Evolutionary conservation across 2,888 invertebrate genomes (phyloP).

Genomic region (Endotricha flammealis): DNA sequence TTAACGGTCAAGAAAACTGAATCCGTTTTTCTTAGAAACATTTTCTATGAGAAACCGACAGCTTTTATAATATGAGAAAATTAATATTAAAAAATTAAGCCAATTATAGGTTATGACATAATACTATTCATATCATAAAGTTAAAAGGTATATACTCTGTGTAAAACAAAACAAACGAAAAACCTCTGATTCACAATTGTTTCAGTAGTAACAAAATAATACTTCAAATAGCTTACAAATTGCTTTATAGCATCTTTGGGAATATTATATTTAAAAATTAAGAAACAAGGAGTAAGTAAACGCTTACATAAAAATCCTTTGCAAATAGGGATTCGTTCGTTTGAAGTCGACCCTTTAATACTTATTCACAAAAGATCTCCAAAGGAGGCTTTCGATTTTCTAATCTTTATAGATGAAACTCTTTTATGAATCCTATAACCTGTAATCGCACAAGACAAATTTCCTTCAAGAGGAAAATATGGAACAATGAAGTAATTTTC

Average conservation of each 20-base stretch:
- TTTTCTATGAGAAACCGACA: too few relatives aligned
- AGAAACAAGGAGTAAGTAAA: constrained; percentile 15
- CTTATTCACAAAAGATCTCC: constrained; percentile 25
- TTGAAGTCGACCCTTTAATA: constrained; percentile 29
- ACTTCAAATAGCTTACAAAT: constrained; percentile 17
- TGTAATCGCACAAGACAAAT: constrained; percentile 17
- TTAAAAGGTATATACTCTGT: too few relatives aligned
- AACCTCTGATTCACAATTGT: too few relatives aligned
- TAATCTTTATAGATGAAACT: constrained; percentile 20
- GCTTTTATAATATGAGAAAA: too few relatives aligned
- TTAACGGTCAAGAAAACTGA: too few relatives aligned
- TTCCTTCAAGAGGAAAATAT: constrained; percentile 15
- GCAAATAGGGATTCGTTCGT: constrained; percentile 22
- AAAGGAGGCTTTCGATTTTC: constrained; percentile 23
- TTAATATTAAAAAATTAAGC: too few relatives aligned
- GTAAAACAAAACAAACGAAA: too few relatives aligned
- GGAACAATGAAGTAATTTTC: constrained; percentile 18
- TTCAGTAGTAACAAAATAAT: too few relatives aligned
- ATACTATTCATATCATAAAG: too few relatives aligned
- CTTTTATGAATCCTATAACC: constrained; percentile 18
- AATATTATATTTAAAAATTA: constrained; percentile 18
- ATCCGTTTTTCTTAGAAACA: too few relatives aligned
- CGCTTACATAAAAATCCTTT: constrained; percentile 24
- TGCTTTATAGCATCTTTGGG: constrained; percentile 13
- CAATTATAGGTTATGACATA: too few relatives aligned